Conservation (phyloP, 2,113 vertebrate genomes). For the Hemiprocne comata region DNA sequence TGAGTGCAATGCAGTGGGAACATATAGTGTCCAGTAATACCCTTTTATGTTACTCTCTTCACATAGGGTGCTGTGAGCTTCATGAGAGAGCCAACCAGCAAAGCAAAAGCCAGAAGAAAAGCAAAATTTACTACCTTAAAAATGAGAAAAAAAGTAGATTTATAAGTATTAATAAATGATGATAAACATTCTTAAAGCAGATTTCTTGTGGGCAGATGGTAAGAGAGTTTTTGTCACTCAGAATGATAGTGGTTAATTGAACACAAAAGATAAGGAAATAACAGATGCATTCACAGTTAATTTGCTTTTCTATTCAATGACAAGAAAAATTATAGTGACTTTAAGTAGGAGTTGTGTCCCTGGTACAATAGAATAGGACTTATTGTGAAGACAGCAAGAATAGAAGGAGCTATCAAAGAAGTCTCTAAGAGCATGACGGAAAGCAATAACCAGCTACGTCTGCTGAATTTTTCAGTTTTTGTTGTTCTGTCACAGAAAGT, state of each 20-base stretch:
- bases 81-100: background rate
- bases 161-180: conserved; percentile 2
- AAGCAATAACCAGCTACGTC: background rate
- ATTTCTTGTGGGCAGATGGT: conserved; percentile 59
- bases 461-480: conserved; percentile 25
- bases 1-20: background rate
- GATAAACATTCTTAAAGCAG: conserved; percentile 10
- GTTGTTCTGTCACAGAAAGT: background rate
- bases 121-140: background rate
- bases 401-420: background rate
- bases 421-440: background rate
- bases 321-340: background rate
- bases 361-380: conserved; percentile 1
- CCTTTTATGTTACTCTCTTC: background rate
- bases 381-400: background rate
- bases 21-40: background rate
- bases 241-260: conserved; percentile 42
- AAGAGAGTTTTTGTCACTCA: conserved; percentile 42
- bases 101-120: background rate
- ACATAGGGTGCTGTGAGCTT: background rate
- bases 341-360: conserved; percentile 29
- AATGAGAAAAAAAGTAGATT: background rate
- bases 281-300: conserved; percentile 41
- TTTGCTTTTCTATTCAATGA: conserved; percentile 8
- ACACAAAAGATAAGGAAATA: conserved; percentile 49